These are phyloP conservation scores for Phalacrocorax brasilianus DNA, from an alignment of 2,113 vertebrate species.

Conservation along the genomic window DNA sequence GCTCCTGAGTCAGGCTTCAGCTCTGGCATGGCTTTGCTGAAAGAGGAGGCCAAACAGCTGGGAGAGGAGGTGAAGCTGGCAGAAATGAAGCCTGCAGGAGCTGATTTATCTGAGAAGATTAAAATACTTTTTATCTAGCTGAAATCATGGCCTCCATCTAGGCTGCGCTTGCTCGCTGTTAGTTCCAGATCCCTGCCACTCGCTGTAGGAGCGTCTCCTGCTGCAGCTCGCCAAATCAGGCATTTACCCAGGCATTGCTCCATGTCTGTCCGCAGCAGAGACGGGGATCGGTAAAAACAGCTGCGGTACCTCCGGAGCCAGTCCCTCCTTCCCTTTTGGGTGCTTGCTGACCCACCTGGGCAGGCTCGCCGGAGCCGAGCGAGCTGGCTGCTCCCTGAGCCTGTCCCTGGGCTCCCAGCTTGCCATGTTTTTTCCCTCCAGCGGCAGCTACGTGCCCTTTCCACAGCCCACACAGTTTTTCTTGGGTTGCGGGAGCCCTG, in stretches of 20 bases:
- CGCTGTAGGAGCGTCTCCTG: neutral
- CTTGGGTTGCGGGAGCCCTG: neutral
- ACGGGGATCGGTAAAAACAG: accelerated
- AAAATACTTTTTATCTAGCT: neutral
- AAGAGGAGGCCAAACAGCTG: neutral
- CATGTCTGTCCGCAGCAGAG: neutral
- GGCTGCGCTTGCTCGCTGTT: neutral
- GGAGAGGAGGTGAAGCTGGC: neutral
- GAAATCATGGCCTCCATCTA: neutral
- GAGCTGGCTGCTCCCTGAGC: neutral
- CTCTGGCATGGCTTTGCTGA: neutral
- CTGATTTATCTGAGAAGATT: neutral
- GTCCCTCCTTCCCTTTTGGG: neutral
- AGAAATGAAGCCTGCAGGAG: neutral
- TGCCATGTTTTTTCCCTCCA: accelerated
- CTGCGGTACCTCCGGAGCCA: neutral
- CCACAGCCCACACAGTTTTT: neutral
- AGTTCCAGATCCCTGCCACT: neutral
- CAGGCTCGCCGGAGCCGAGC: accelerated
- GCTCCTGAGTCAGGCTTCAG: neutral
- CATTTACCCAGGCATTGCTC: neutral
- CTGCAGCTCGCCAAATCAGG: neutral
- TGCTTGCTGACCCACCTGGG: neutral
- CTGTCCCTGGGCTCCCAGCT: neutral
- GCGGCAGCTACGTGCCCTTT: neutral